Evolutionary conservation across 2,797 vertebrate species (phyloP), one percentile per base, ranked within the genome.

Genomic region (Clarias platycephalus): DNA sequence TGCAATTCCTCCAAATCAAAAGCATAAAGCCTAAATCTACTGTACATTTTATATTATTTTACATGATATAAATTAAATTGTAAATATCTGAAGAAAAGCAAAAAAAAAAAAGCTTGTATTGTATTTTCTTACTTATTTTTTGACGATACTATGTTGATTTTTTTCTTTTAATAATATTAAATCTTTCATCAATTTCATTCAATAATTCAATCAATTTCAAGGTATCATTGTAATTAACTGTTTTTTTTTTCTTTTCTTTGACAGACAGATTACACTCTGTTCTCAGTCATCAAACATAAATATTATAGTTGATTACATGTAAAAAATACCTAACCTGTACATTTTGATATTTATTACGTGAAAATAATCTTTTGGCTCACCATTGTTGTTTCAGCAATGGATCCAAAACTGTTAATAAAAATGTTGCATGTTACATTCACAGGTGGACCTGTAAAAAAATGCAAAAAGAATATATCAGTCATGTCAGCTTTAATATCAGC

Each of bases 351-450:
- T 60, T 62, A 40, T 78, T 40, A 40, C 2, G 76, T 55, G n/a
- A 57, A 37, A 57, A 68, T 15, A 68, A 55, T 68, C 0, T 24
- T 68, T 37, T 60, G 20, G 92, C 97, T 98, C 87, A 99, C 98
- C 98, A 99, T 99, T 12, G 98, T 99, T 0, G 98, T 99, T 93
- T 99, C 98, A 87, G 98, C 98, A 80, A 99, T 99, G 81, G 98
- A 99, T 44, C 98, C 98, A 82, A 99, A 99, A 90, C 98, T 99
- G 97, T 99, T 99, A 95, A 99, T 99, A 94, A 99, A 99, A 95
- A 99, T 99, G 94, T 99, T 99, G 96, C 98, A 99, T 93, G 96
- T 99, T 90, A 99, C 98, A 1, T 99, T 99, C 89, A 99, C 98
- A 44, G 98, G 95, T 1, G 97, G 98, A 90, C 98, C 97, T 99